phyloP scores from a whole-genome alignment of 2,888 invertebrate genomes.

The Polyploca ridens region DNA sequence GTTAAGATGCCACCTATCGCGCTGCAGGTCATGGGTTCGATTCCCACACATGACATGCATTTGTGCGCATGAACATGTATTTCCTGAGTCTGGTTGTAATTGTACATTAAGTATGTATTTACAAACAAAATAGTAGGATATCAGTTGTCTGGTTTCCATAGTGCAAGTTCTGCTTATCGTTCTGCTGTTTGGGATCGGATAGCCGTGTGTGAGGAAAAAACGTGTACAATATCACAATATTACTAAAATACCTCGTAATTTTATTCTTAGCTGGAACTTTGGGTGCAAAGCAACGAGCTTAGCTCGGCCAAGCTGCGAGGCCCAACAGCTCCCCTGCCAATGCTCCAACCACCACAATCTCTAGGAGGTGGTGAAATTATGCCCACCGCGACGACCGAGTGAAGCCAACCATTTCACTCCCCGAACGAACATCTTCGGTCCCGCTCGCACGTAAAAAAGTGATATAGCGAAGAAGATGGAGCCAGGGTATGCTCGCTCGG shows the following conservation, averaged over 20 bases:
- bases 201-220: too few species aligned
- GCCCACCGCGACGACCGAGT: conserved; percentile 54
- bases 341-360: conserved; percentile 44
- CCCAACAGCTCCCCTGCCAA: conserved; percentile 44
- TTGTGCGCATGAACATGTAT: too few species aligned
- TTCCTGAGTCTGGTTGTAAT: too few species aligned
- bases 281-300: conserved; percentile 81
- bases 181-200: too few species aligned
- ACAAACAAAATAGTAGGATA: too few species aligned
- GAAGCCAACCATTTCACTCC: conserved; percentile 58
- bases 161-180: too few species aligned
- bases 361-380: conserved; percentile 69
- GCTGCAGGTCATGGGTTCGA: too few species aligned
- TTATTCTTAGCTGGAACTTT: conserved; percentile 73
- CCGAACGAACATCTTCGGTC: conserved; percentile 53
- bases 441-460: conserved; percentile 39
- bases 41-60: too few species aligned
- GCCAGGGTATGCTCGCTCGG: conserved; percentile 45
- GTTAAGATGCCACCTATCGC: too few species aligned
- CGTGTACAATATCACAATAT: too few species aligned
- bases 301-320: conserved; percentile 76
- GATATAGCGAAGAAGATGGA: conserved; percentile 46
- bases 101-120: too few species aligned
- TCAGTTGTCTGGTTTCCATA: too few species aligned
- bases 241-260: conserved; percentile 16